These are phyloP conservation scores for Caenorhabditis doughertyi DNA, from an alignment of 2,888 invertebrate species.

Conservation along the genomic window DNA sequence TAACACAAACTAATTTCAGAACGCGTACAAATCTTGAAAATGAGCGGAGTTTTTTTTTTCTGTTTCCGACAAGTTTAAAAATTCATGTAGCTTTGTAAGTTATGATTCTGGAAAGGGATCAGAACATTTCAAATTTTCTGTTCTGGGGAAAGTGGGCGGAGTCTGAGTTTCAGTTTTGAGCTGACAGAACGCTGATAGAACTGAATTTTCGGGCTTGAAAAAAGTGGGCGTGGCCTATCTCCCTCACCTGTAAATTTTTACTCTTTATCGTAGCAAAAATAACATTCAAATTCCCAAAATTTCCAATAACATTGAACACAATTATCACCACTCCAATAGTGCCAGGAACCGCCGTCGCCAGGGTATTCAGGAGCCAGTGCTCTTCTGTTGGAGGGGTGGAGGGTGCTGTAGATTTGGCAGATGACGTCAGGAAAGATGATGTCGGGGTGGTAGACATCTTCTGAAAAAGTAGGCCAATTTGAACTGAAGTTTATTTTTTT, in stretches of 20 bases:
- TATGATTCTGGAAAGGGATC: no score
- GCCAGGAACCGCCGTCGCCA: slow-evolving; percentile 9
- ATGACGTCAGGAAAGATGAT: no score
- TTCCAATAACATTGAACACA: slow-evolving; percentile 38
- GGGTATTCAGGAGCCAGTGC: slow-evolving; percentile 12
- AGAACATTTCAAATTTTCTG: no score
- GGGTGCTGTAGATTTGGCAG: background rate
- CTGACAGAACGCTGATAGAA: background rate
- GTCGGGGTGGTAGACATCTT: no score
- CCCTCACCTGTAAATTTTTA: slow-evolving; percentile 9
- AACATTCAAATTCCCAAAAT: slow-evolving; percentile 50
- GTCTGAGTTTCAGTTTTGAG: no score
- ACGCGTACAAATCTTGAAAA: no score
- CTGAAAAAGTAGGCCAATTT: no score
- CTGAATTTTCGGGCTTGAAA: no score
- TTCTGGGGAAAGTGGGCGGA: no score
- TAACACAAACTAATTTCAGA: no score
- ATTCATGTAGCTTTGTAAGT: background rate
- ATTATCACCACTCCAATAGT: slow-evolving; percentile 36
- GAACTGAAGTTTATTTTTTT: no score
- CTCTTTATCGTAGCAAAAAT: slow-evolving; percentile 26
- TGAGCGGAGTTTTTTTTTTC: no score
- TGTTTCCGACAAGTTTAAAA: background rate
- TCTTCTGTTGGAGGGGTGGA: background rate
- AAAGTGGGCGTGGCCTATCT: background rate